Evolutionary conservation across 2,113 vertebrate species (phyloP).

Genomic region (Callithrix jacchus): DNA sequence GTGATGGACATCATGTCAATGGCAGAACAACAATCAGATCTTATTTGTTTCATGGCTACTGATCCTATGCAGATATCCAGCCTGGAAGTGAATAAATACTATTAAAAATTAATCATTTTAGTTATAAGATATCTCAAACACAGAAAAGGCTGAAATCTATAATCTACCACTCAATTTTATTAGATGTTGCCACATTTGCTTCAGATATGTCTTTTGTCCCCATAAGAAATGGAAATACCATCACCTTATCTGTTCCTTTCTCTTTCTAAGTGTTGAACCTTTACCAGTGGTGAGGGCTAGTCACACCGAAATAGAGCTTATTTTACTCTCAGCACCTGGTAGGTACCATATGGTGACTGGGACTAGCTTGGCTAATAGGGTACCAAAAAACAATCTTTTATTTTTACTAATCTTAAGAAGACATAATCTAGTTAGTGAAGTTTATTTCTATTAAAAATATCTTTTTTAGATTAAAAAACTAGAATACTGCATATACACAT

Average conservation of each 20-base stretch:
- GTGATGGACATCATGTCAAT: background rate
- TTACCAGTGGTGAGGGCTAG: background rate
- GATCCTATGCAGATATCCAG: background rate
- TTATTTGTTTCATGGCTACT: background rate
- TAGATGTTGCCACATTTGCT: background rate
- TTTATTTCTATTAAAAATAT: background rate
- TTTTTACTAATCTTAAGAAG: background rate
- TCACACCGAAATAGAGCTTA: background rate
- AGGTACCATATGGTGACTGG: background rate
- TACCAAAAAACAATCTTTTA: background rate
- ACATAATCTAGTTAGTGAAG: background rate
- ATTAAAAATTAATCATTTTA: background rate
- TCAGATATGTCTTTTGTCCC: background rate
- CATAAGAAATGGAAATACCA: background rate
- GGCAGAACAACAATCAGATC: background rate
- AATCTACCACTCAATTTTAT: background rate
- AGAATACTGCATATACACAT: background rate
- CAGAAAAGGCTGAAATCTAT: background rate
- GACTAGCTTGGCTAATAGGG: background rate
- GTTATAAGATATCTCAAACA: background rate
- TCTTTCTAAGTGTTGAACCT: background rate
- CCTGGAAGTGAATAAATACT: background rate
- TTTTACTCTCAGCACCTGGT: fast-evolving
- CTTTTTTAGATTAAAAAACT: background rate
- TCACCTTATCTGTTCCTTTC: background rate